Percentiles rank a stretch among this genome's conserved stretches.
These are phyloP conservation scores for Anthophora plumipes DNA, from an alignment of 2,888 invertebrate species.

Conservation along the genomic window DNA sequence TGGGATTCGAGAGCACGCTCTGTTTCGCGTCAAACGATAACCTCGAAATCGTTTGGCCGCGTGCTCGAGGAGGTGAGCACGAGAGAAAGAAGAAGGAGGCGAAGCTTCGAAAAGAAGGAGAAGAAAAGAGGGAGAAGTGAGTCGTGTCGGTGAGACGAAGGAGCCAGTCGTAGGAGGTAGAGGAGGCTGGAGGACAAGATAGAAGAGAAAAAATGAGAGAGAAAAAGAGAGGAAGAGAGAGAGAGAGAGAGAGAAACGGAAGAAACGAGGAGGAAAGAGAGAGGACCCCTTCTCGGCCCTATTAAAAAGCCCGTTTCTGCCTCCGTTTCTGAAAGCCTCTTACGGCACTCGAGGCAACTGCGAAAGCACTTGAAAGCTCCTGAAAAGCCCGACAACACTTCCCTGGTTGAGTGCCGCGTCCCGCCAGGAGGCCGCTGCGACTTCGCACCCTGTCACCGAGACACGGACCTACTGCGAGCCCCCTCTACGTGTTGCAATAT, in stretches of 20 bases:
- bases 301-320: conserved; percentile 85
- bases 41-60: conserved; percentile 59
- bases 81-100: not conserved
- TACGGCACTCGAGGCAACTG: conserved; percentile 85
- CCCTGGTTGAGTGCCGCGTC: conserved; percentile 83
- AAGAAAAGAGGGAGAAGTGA: not conserved
- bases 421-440: conserved; percentile 78
- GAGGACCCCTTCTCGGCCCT: conserved; percentile 79
- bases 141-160: conserved; percentile 24
- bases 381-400: conserved; percentile 84
- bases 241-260: not conserved
- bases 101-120: not conserved
- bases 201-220: conserved; percentile 57
- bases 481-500: conserved; percentile 77
- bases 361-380: conserved; percentile 85
- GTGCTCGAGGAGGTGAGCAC: conserved; percentile 26
- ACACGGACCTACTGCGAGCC: conserved; percentile 73
- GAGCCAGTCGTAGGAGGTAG: conserved; percentile 12
- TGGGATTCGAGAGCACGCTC: conserved; percentile 46
- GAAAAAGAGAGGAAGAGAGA: conserved; percentile 35
- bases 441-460: conserved; percentile 83
- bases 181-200: conserved; percentile 67
- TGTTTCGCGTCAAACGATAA: conserved; percentile 61
- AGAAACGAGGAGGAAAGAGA: conserved; percentile 23
- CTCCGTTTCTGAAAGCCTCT: conserved; percentile 85